Conservation (phyloP, 2,113 vertebrate genomes). For the Pituophis catenifer region DNA sequence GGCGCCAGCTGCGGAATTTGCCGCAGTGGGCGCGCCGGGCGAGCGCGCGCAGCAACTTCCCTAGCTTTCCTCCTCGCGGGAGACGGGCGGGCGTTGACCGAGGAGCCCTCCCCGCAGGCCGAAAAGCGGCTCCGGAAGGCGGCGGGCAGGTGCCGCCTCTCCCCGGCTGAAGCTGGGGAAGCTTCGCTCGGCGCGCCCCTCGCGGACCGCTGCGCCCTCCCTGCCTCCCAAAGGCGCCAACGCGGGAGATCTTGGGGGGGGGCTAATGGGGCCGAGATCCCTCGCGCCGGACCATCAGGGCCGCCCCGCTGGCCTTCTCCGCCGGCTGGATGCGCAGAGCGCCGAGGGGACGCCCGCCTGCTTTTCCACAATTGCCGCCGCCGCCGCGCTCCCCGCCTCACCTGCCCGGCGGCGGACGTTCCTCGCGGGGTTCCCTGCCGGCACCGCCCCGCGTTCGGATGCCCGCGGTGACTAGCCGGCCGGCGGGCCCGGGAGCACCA, state of each 20-base stretch:
- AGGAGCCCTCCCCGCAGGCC: neutral
- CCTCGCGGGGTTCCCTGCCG: neutral
- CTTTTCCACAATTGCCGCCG: neutral
- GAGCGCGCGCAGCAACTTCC: constrained; percentile 35
- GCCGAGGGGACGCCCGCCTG: neutral
- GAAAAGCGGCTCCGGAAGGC: neutral
- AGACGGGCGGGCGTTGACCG: neutral
- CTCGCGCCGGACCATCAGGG: neutral
- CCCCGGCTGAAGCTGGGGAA: neutral
- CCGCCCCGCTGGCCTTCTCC: neutral
- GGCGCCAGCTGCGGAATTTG: constrained; percentile 77
- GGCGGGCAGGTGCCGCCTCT: neutral
- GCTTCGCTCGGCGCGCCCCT: neutral
- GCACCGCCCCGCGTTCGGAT: neutral
- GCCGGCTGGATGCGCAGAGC: neutral
- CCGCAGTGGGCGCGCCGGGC: constrained; percentile 75
- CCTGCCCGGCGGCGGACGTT: neutral
- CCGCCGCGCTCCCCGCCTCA: neutral
- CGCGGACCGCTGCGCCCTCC: too few species aligned
- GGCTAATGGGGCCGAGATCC: neutral
- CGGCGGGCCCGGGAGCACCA: neutral
- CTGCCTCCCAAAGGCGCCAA: neutral
- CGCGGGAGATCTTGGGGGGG: neutral
- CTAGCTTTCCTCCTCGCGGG: accelerated
- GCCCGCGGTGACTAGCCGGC: neutral